phyloP scores from a whole-genome alignment of 92 coral and sea anemone genomes.

The Umimayanthus kanabou region DNA sequence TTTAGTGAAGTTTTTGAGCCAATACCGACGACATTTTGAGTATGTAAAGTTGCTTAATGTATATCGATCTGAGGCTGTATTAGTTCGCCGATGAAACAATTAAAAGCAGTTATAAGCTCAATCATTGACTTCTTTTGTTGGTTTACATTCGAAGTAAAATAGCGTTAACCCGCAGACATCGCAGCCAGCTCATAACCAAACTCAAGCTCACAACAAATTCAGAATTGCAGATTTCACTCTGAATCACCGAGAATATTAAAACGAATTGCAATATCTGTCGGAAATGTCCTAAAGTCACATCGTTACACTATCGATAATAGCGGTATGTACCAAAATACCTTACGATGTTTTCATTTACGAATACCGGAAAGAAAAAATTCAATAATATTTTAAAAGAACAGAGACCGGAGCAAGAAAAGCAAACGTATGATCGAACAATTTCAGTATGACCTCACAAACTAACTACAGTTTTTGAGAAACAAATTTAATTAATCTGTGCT shows the following conservation, averaged over 20 bases:
- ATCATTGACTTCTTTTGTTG: not conserved
- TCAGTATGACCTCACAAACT: not conserved
- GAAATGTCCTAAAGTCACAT: no score
- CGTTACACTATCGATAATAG: no score
- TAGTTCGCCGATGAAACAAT: not conserved
- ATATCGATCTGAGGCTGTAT: not conserved
- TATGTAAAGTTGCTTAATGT: not conserved
- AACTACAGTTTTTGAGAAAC: not conserved
- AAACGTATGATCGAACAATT: not conserved
- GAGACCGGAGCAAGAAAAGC: not conserved
- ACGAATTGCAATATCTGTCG: no score
- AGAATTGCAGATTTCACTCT: not conserved
- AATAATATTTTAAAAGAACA: no score
- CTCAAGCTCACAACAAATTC: not conserved
- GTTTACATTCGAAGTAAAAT: no score
- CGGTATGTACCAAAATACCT: no score
- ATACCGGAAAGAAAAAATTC: no score
- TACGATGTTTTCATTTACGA: no score
- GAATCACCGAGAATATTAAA: no score
- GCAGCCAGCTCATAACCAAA: not conserved
- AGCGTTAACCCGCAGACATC: not conserved
- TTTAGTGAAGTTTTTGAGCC: not conserved
- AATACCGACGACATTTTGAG: no score
- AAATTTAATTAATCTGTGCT: not conserved
- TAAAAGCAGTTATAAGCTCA: no score